Conservation (phyloP, 2,888 invertebrate species). For the Timema podura region DNA sequence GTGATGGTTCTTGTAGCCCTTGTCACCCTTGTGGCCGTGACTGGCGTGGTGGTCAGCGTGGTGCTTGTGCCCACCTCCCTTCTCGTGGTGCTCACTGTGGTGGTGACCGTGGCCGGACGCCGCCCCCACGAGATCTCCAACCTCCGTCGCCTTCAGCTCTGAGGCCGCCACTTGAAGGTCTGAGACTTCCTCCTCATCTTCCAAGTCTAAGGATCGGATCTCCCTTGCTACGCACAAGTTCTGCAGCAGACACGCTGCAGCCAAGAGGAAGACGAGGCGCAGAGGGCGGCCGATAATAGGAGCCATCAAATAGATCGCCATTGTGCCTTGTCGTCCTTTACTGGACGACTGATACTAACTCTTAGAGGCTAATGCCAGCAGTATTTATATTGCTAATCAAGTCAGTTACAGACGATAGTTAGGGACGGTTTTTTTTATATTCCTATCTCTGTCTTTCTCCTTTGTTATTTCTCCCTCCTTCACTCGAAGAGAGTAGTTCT, state of each 20-base stretch:
- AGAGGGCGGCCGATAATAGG: slow-evolving; percentile 13
- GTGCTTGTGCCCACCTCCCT: slow-evolving; percentile 66
- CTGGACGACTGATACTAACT: background rate
- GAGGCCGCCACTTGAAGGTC: slow-evolving; percentile 20
- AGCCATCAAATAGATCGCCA: slow-evolving; percentile 5
- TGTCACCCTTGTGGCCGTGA: slow-evolving; percentile 72
- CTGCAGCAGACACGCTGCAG: slow-evolving; percentile 20
- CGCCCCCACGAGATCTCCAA: slow-evolving; percentile 37
- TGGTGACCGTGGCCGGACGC: slow-evolving; percentile 44
- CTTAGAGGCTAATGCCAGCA: background rate
- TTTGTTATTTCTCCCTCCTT: slow-evolving; percentile 11
- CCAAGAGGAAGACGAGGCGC: slow-evolving; percentile 16
- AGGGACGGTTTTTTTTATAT: background rate
- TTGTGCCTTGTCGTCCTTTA: no score
- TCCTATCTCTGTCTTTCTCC: slow-evolving; percentile 13
- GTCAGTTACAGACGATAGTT: no score
- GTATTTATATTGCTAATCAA: background rate
- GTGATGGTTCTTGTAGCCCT: slow-evolving; percentile 71
- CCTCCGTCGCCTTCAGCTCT: slow-evolving; percentile 16
- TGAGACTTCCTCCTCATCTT: slow-evolving; percentile 3
- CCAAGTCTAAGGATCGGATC: slow-evolving; percentile 18
- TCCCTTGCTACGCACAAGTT: slow-evolving; percentile 22
- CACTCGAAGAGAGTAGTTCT: background rate
- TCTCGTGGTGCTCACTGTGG: slow-evolving; percentile 49
- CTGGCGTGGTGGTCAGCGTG: slow-evolving; percentile 64